phyloP scores from a whole-genome alignment of 2,888 invertebrate genomes.

The Zaprionus obscuricornis region DNA sequence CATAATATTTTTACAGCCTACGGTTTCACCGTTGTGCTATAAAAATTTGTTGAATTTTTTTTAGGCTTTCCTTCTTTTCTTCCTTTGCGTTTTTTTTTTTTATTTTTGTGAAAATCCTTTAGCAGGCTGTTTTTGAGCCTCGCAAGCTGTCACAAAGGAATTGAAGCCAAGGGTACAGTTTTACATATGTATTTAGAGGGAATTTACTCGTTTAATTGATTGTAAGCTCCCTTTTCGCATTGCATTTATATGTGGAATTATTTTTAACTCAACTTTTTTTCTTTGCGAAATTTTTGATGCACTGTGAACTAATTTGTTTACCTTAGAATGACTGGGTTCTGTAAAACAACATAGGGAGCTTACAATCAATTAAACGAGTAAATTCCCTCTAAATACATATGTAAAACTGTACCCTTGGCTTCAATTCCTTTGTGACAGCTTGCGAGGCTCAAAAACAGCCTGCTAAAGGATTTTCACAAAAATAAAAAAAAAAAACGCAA shows the following conservation, averaged over 20 bases:
- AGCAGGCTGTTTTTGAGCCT: not conserved
- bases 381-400: not conserved
- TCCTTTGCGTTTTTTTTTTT: not conserved
- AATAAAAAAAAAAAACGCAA: not conserved
- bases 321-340: no score
- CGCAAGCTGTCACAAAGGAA: constrained; percentile 2
- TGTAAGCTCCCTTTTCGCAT: not conserved
- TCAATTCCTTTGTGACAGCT: constrained; percentile 4
- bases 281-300: not conserved
- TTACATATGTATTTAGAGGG: not conserved
- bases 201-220: constrained; percentile 3
- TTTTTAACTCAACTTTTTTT: not conserved
- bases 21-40: constrained; percentile 4
- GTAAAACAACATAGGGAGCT: no score
- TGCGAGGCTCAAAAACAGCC: not conserved
- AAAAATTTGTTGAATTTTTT: constrained; percentile 14
- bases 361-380: not conserved
- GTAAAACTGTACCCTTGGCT: not conserved
- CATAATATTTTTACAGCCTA: no score
- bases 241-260: no score
- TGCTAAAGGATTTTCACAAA: not conserved
- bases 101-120: not conserved
- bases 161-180: not conserved
- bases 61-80: no score
- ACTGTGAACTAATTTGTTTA: not conserved